Percentiles rank a stretch among this genome's conserved stretches.
Conservation (phyloP, 2,888 invertebrate genomes). For the Ganaspis brasiliensis region DNA sequence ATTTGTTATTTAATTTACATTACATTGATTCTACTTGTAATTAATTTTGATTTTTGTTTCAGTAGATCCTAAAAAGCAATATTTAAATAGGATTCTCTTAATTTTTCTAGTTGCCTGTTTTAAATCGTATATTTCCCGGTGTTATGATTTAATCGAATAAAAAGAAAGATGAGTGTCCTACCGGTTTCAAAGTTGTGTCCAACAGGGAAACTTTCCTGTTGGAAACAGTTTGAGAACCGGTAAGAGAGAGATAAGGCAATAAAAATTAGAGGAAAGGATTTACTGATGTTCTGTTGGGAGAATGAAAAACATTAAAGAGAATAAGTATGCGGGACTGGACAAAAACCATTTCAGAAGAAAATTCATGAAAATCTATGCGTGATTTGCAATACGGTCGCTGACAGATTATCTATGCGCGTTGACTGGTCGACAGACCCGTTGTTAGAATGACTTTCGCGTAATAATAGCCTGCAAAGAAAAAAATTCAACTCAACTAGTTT, state of each 20-base stretch:
- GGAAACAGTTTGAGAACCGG: conserved; percentile 6
- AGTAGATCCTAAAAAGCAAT: too few relatives aligned
- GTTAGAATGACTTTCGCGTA: conserved; percentile 23
- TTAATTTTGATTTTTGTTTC: too few relatives aligned
- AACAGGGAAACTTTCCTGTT: not conserved
- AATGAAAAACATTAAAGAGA: not conserved
- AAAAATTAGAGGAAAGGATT: conserved; percentile 2
- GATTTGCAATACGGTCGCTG: conserved; percentile 52
- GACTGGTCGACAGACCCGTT: not conserved
- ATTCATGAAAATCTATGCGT: conserved; percentile 73
- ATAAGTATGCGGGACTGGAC: conserved; percentile 3
- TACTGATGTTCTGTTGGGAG: not conserved
- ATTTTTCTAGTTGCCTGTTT: not conserved
- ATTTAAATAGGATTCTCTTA: too few relatives aligned
- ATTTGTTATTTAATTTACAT: too few relatives aligned
- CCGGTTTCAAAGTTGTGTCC: not conserved
- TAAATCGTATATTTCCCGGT: conserved; percentile 6
- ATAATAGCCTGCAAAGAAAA: conserved; percentile 9
- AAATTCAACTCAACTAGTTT: conserved; percentile 11
- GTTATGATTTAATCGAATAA: conserved; percentile 5
- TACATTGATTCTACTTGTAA: too few relatives aligned
- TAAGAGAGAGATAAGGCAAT: conserved; percentile 4
- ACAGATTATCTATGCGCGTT: conserved; percentile 28
- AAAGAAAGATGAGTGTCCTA: not conserved
- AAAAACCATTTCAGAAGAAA: conserved; percentile 36